phyloP scores from a whole-genome alignment of 2,888 invertebrate species.

The Agrotis puta region DNA sequence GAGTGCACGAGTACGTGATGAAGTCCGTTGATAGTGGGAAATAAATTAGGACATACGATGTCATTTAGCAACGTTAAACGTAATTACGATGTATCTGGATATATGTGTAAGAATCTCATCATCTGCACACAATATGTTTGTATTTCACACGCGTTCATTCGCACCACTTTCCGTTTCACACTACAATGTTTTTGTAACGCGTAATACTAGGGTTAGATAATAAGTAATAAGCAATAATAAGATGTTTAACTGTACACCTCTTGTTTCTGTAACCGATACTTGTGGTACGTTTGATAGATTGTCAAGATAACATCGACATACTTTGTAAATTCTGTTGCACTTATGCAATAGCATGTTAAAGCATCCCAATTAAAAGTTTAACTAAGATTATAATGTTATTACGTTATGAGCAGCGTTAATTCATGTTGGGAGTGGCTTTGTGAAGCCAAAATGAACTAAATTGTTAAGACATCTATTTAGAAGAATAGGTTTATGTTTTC shows the following conservation, averaged over 20 bases:
- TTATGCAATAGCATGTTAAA: conserved; percentile 50
- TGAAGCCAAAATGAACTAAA: conserved; percentile 29
- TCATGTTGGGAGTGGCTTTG: conserved; percentile 25
- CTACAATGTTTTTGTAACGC: conserved; percentile 66
- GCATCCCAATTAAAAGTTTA: conserved; percentile 41
- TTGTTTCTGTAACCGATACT: conserved; percentile 50
- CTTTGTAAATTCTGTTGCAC: conserved; percentile 46
- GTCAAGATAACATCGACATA: conserved; percentile 58
- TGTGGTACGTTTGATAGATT: conserved; percentile 66
- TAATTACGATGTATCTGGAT: conserved; percentile 52
- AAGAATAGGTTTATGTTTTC: conserved; percentile 17
- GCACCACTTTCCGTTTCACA: conserved; percentile 84
- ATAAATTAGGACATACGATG: conserved; percentile 42
- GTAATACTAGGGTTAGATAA: conserved; percentile 69
- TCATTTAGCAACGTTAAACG: conserved; percentile 49
- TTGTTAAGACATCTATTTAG: conserved; percentile 22
- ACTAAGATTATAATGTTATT: conserved; percentile 43
- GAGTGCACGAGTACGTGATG: conserved; percentile 17
- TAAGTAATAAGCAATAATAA: conserved; percentile 50
- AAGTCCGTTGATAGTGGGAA: conserved; percentile 28
- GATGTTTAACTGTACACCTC: conserved; percentile 53
- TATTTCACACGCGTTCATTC: conserved; percentile 84
- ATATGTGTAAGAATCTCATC: conserved; percentile 62
- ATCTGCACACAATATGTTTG: conserved; percentile 79
- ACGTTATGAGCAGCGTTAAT: conserved; percentile 38